Evolutionary conservation across 1,140 invertebrate species (phyloP), one percentile per base, ranked within the genome.

Genomic region (Drosophila triauraria): DNA sequence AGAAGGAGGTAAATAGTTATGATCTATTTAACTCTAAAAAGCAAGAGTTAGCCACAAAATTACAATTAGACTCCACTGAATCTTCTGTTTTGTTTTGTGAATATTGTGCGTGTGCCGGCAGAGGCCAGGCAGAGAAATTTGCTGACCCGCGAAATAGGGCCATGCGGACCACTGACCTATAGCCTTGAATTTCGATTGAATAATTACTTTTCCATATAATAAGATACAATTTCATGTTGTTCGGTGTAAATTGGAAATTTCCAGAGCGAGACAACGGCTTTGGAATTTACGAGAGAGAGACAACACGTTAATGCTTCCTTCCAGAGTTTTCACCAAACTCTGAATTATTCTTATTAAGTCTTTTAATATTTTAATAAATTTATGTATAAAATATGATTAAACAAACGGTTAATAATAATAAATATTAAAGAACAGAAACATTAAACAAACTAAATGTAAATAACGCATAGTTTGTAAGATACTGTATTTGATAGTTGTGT

Each of bases 241-340:
- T 20, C 3, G 8, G 47, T 69, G 60, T 64, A 27, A 12, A 6
- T 20, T 46, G 30, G 53, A 58, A 30, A 25, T 57, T 50, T 68
- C 64, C 17, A 65, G 44, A 50, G 10, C 10, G 46, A 62, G 64
- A 68, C 13, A 27, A 17, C 4, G 10, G 12, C 13, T 20, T 9
- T 12, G 20, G n/a, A 17, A 13, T 38, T 20, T 64, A 51, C 27
- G 17, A 54, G 25, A 62, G 57, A 6, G 25, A 4, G 47, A 35
- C 10, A 8, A 43, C 32, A 13, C 10, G 7, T 3, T 32, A 5
- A 4, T 27, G 17, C 9, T 25, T 27, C 25, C 3, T 50, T 5
- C 8, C 13, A 64, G 58, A 17, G 64, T 43, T 68, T 38, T 23
- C 64, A 13, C 13, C 35, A 23, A 32, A 2, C 15, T 32, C 7